Conservation (phyloP, 2,888 invertebrate genomes). For the Eupithecia dodoneata region DNA sequence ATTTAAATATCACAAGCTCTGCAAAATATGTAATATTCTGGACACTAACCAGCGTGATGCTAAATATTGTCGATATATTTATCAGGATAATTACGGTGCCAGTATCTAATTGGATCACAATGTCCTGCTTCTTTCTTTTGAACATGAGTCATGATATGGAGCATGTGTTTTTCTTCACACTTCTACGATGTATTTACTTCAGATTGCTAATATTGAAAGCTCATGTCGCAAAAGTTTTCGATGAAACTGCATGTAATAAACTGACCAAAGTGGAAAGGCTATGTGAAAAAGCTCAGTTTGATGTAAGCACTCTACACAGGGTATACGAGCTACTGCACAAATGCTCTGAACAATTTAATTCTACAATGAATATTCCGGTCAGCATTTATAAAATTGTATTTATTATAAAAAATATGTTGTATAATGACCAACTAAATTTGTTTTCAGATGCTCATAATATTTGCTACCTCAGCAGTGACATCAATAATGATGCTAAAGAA, state of each 20-base stretch:
- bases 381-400: slow-evolving; percentile 22
- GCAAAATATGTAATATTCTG: slow-evolving; percentile 43
- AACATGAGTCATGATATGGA: slow-evolving; percentile 62
- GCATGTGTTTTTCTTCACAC: slow-evolving; percentile 57
- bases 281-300: slow-evolving; percentile 56
- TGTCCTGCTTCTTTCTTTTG: slow-evolving; percentile 37
- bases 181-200: slow-evolving; percentile 55
- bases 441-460: slow-evolving; percentile 64
- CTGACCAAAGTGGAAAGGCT: slow-evolving; percentile 55
- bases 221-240: slow-evolving; percentile 57
- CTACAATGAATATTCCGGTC: slow-evolving; percentile 69
- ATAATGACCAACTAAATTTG: neutral
- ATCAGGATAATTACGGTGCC: neutral
- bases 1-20: slow-evolving; percentile 48
- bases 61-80: slow-evolving; percentile 49
- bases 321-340: slow-evolving; percentile 67
- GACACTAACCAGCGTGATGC: slow-evolving; percentile 44
- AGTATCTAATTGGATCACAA: neutral
- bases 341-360: slow-evolving; percentile 64
- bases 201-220: slow-evolving; percentile 63
- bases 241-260: slow-evolving; percentile 37
- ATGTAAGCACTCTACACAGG: slow-evolving; percentile 60
- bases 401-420: neutral
- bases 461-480: slow-evolving; percentile 63
- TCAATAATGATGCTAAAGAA: slow-evolving; percentile 64